phyloP scores from a whole-genome alignment of 1,140 invertebrate species.

The Halictus rubicundus region DNA sequence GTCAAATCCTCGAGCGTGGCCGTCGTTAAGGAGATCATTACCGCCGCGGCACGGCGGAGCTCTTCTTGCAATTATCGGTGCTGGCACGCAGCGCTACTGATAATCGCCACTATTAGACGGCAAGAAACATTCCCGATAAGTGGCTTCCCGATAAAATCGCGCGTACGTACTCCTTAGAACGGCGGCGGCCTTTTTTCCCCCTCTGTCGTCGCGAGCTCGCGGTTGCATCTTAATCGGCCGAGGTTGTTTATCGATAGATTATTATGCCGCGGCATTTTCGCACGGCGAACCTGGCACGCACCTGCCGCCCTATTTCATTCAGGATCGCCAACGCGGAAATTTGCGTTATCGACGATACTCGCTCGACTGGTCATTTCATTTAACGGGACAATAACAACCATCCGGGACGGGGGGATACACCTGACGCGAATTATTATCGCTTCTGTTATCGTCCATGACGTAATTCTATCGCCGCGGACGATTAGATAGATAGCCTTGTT shows the following conservation, averaged over 20 bases:
- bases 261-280: constrained; percentile 1
- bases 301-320: background rate
- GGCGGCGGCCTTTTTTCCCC: background rate
- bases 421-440: background rate
- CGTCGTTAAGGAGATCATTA: constrained; percentile 36
- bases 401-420: background rate
- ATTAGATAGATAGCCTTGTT: background rate
- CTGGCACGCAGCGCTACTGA: constrained; percentile 30
- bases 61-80: constrained; percentile 32
- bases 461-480: background rate
- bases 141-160: constrained; percentile 33
- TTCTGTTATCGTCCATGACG: background rate
- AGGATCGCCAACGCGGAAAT: background rate
- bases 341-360: background rate
- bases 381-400: constrained; percentile 1
- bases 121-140: constrained; percentile 36
- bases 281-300: background rate
- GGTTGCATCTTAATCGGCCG: constrained; percentile 17
- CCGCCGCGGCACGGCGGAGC: background rate
- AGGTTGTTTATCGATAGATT: constrained; percentile 15
- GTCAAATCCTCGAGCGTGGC: constrained; percentile 1
- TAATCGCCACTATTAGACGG: constrained; percentile 44
- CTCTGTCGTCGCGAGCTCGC: background rate
- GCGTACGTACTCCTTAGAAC: constrained; percentile 9
- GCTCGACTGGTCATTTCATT: background rate